Evolutionary conservation across 2,113 vertebrate species (phyloP).

Genomic region (Antidorcas marsupialis): DNA sequence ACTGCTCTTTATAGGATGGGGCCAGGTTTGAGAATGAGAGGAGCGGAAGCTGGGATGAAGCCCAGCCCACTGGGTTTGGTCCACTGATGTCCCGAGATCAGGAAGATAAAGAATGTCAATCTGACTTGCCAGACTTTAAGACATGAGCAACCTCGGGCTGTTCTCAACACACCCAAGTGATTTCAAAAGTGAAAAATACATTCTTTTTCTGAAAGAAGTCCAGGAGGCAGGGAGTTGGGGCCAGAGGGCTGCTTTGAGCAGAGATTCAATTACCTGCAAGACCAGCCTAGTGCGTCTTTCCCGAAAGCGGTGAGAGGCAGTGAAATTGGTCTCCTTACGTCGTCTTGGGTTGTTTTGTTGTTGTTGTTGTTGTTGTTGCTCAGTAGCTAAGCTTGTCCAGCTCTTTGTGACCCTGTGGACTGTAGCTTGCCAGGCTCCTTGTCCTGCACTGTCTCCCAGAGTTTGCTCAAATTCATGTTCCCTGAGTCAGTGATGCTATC

Average conservation of each 20-base stretch:
- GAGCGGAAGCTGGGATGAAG: background rate
- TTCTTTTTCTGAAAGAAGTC: background rate
- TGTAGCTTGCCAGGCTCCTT: background rate
- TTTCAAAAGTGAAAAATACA: background rate
- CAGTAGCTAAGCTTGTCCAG: background rate
- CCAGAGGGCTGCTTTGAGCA: background rate
- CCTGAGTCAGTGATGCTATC: background rate
- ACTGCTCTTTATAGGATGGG: background rate
- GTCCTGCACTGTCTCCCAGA: background rate
- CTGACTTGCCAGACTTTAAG: background rate
- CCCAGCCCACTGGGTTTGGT: conserved; percentile 19
- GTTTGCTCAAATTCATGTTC: background rate
- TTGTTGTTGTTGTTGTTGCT: background rate
- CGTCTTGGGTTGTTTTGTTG: background rate
- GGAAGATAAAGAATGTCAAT: conserved; percentile 33
- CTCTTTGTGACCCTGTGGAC: background rate
- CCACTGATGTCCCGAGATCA: background rate
- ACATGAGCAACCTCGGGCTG: background rate
- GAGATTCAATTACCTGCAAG: background rate
- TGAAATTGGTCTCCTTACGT: too few species aligned
- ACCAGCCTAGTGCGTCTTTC: background rate
- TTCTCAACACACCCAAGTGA: background rate
- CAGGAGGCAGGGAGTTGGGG: background rate
- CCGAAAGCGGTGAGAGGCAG: background rate
- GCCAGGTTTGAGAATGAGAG: background rate